phyloP scores from a whole-genome alignment of 2,888 invertebrate species.

The Mythimna lalbum region DNA sequence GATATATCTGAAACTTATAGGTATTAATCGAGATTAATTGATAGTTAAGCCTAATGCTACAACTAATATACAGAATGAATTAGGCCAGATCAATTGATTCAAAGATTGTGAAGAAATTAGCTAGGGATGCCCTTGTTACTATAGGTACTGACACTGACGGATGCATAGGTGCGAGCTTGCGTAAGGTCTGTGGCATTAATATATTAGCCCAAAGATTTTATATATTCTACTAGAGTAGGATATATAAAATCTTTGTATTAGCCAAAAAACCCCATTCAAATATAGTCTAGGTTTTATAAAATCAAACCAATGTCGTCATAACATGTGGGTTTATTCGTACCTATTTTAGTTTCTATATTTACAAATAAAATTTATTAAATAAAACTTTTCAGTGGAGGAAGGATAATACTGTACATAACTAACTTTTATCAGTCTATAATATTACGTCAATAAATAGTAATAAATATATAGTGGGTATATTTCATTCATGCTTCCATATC shows the following conservation, averaged over 20 bases:
- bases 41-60: background rate
- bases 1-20: background rate
- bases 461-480: conserved; percentile 28
- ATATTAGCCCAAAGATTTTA: too few relatives aligned
- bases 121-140: background rate
- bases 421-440: conserved; percentile 23
- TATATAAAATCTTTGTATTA: too few relatives aligned
- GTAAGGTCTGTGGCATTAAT: background rate
- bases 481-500: conserved; percentile 44
- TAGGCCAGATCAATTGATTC: background rate
- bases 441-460: conserved; percentile 15
- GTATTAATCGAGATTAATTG: background rate
- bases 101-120: background rate
- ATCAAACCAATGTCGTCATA: background rate
- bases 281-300: background rate
- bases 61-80: background rate
- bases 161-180: too few relatives aligned
- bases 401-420: conserved; percentile 20
- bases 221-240: too few relatives aligned
- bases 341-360: too few relatives aligned
- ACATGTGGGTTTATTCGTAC: background rate
- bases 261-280: background rate
- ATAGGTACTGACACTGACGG: background rate
- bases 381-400: conserved; percentile 19
- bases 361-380: background rate